Evolutionary conservation across 2,888 invertebrate species (phyloP).

Genomic region (Agriopis leucophaearia): DNA sequence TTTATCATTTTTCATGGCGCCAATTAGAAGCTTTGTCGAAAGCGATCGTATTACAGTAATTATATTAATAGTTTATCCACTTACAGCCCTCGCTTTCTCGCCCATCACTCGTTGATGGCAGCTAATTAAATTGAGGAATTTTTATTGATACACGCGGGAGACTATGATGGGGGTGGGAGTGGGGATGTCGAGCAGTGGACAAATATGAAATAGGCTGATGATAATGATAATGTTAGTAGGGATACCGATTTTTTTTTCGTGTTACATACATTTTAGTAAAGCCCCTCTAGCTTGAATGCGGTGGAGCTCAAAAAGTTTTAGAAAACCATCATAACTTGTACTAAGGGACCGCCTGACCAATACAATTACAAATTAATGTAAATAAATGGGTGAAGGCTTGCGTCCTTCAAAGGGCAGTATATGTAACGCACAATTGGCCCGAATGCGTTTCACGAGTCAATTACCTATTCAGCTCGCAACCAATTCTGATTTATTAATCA

Average conservation of each 20-base stretch:
- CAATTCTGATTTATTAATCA: conserved; percentile 63
- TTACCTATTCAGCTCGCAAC: conserved; percentile 72
- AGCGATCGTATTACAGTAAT: conserved; percentile 30
- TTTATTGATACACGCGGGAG: conserved; percentile 15
- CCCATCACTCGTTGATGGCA: conserved; percentile 33
- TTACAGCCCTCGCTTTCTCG: conserved; percentile 30
- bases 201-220: too few relatives aligned
- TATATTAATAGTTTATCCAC: conserved; percentile 38
- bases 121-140: conserved; percentile 54
- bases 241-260: too few relatives aligned
- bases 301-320: too few relatives aligned
- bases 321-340: too few relatives aligned
- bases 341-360: not conserved
- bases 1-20: not conserved
- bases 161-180: not conserved
- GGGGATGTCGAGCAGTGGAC: too few relatives aligned
- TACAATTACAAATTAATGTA: conserved; percentile 19
- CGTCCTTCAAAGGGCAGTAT: conserved; percentile 80
- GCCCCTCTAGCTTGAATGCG: too few relatives aligned
- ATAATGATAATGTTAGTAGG: too few relatives aligned
- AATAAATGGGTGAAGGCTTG: conserved; percentile 44
- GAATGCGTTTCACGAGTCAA: conserved; percentile 63
- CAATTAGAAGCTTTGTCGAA: not conserved
- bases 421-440: conserved; percentile 62
- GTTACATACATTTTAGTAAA: too few relatives aligned